phyloP scores from a whole-genome alignment of 1,140 invertebrate species.

The Lepidostoma basale region DNA sequence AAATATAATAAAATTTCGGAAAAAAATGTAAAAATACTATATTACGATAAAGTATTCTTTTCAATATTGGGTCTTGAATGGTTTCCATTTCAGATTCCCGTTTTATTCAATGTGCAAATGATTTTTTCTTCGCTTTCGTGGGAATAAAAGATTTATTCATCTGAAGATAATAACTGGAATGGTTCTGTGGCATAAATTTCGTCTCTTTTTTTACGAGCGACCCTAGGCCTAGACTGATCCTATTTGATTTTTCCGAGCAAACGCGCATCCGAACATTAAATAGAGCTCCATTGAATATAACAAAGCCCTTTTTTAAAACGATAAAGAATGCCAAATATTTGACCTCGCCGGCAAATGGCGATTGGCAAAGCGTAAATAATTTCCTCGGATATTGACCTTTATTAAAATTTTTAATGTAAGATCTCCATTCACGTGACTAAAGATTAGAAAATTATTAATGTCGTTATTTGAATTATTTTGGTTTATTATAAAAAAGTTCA shows the following conservation, averaged over 20 bases:
- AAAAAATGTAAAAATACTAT: too few relatives aligned
- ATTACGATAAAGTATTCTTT: too few relatives aligned
- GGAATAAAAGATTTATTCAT: constrained; percentile 15
- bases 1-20: too few relatives aligned
- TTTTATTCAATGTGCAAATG: too few relatives aligned
- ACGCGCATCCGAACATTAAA: constrained; percentile 12
- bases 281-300: constrained; percentile 8
- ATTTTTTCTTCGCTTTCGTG: not conserved
- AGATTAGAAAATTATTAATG: too few relatives aligned
- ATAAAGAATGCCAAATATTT: constrained; percentile 11
- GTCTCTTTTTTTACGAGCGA: not conserved
- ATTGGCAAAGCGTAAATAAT: constrained; percentile 1
- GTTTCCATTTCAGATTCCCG: too few relatives aligned
- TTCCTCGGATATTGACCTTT: too few relatives aligned
- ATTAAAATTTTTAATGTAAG: too few relatives aligned
- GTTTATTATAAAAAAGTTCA: too few relatives aligned
- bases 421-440: too few relatives aligned
- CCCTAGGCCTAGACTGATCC: not conserved
- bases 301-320: constrained; percentile 8
- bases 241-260: constrained; percentile 15
- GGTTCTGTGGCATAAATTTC: constrained; percentile 7
- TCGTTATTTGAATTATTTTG: too few relatives aligned
- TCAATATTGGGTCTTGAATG: too few relatives aligned
- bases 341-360: not conserved
- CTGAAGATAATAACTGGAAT: constrained; percentile 3